A percentile compares a stretch with the other conserved stretches of the same genome.
Conservation (phyloP, 2,888 invertebrate genomes). For the Eupithecia centaureata region DNA sequence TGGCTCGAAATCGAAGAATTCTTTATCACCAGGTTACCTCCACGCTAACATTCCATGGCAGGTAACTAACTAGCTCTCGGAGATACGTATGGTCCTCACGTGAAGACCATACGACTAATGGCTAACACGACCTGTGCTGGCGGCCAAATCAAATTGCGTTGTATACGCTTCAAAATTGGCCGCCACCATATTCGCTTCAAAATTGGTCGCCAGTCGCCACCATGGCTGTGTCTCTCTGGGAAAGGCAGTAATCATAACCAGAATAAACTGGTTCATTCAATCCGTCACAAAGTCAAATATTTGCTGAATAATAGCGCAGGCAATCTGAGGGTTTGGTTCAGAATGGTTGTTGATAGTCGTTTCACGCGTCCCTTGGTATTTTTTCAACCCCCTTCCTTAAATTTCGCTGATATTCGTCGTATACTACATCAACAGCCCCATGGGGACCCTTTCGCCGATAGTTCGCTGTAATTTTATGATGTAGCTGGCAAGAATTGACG, state of each 20-base stretch:
- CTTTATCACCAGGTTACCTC: not conserved
- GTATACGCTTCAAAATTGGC: not conserved
- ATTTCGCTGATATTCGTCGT: constrained; percentile 63
- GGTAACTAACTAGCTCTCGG: no score
- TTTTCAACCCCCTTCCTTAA: constrained; percentile 53
- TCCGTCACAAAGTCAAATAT: constrained; percentile 40
- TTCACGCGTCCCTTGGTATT: constrained; percentile 55
- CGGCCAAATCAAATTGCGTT: not conserved
- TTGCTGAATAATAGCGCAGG: constrained; percentile 46
- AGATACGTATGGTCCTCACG: no score
- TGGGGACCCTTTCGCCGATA: constrained; percentile 58
- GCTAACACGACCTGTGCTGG: not conserved
- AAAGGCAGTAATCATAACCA: not conserved
- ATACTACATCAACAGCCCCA: constrained; percentile 62
- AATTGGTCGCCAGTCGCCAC: not conserved
- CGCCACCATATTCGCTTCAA: not conserved
- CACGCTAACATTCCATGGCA: not conserved
- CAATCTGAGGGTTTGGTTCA: constrained; percentile 44
- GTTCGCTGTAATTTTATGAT: constrained; percentile 61
- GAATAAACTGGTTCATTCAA: not conserved
- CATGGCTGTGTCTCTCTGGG: not conserved
- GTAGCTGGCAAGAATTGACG: constrained; percentile 34
- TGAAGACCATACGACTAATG: not conserved
- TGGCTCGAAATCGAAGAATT: not conserved
- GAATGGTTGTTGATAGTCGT: constrained; percentile 57